Percentiles rank a stretch among this genome's conserved stretches.
Conservation (phyloP, 2,113 vertebrate genomes). For the Asarcornis scutulata region DNA sequence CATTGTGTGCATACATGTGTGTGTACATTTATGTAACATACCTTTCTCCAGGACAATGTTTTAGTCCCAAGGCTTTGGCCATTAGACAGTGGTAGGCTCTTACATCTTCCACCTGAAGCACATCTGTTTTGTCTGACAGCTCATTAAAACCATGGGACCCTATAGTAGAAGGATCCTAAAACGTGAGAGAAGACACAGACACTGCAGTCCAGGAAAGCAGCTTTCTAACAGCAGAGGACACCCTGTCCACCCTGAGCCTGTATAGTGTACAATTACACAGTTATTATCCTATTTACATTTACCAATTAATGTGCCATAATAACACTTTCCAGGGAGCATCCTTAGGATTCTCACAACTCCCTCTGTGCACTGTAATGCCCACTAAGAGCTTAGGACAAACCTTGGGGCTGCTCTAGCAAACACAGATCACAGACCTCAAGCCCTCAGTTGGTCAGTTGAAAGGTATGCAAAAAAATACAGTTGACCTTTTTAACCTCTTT, state of each 20-base stretch:
- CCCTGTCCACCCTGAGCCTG: background rate
- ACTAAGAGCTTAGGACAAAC: background rate
- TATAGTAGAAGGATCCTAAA: background rate
- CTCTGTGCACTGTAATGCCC: rapidly evolving
- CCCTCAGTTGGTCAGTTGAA: background rate
- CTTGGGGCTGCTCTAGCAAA: background rate
- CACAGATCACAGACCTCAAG: background rate
- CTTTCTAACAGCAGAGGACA: background rate
- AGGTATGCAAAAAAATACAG: background rate
- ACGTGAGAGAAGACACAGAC: background rate
- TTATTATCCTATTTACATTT: background rate
- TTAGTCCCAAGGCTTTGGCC: background rate
- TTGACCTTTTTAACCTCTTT: rapidly evolving
- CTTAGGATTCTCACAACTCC: background rate
- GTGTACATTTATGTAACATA: background rate
- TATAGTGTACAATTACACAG: background rate
- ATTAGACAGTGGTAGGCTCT: background rate
- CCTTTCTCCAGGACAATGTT: background rate
- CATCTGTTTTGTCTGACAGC: background rate
- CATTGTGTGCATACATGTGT: rapidly evolving
- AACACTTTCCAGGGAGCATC: background rate
- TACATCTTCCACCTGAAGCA: background rate
- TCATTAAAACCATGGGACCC: background rate
- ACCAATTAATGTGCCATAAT: background rate
- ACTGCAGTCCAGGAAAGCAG: background rate